Evolutionary conservation across 2,888 invertebrate species (phyloP).

Genomic region (Pyrocoelia pectoralis): DNA sequence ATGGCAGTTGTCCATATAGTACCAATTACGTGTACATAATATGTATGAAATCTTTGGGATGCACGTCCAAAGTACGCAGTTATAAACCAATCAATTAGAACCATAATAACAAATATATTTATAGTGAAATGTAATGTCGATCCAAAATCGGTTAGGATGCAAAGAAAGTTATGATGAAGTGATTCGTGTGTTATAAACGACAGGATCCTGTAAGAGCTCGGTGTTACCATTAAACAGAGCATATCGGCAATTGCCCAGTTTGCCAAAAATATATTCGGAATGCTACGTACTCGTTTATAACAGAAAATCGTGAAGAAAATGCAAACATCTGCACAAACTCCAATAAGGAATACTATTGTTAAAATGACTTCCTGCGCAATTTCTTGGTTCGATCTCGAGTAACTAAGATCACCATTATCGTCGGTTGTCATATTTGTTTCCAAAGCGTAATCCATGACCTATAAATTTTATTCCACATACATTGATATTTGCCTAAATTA

Average conservation of each 20-base stretch:
- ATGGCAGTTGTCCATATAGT: conserved; percentile 13
- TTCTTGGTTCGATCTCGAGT: neutral
- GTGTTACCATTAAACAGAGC: conserved; percentile 10
- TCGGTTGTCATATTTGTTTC: conserved; percentile 7
- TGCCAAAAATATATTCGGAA: conserved; percentile 23
- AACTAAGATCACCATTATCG: neutral
- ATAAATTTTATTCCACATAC: neutral
- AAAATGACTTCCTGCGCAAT: conserved; percentile 13
- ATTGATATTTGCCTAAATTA: neutral
- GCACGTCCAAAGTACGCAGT: conserved; percentile 7
- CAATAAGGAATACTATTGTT: conserved; percentile 14
- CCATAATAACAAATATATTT: conserved; percentile 10
- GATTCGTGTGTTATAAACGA: conserved; percentile 3
- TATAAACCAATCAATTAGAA: conserved; percentile 11
- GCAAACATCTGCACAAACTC: conserved; percentile 14
- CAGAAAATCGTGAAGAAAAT: conserved; percentile 18
- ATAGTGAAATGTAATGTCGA: neutral
- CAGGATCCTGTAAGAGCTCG: conserved; percentile 12
- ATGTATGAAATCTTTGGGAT: neutral
- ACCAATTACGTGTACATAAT: conserved; percentile 5
- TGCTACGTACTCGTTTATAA: conserved; percentile 16
- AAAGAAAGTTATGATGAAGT: conserved; percentile 2
- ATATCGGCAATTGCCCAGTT: conserved; percentile 30
- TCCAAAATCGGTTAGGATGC: conserved; percentile 6
- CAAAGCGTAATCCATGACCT: conserved; percentile 11